These are phyloP conservation scores for Tragelaphus imberbis DNA, from an alignment of 2,113 vertebrate genomes.

Conservation along the genomic window DNA sequence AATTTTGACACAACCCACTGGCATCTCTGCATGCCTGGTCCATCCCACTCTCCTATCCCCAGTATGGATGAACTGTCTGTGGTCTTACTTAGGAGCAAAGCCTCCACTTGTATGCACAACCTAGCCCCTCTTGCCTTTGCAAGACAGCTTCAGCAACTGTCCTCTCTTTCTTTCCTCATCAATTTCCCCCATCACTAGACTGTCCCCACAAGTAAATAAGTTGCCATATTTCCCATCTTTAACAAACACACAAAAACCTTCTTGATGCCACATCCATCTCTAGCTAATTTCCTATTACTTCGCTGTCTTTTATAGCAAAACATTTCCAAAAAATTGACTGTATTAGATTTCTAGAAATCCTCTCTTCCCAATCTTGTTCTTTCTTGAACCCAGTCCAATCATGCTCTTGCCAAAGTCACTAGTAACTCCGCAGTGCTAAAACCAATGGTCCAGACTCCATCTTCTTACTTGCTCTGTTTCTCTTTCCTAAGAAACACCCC, in stretches of 20 bases:
- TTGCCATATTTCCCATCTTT: neutral
- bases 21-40: fast-evolving
- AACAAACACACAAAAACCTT: neutral
- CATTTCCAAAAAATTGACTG: neutral
- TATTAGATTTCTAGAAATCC: neutral
- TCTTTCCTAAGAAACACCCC: neutral
- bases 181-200: neutral
- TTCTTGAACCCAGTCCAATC: neutral
- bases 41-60: fast-evolving
- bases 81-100: neutral
- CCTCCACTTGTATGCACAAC: fast-evolving
- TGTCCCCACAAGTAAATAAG: neutral
- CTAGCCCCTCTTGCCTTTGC: neutral
- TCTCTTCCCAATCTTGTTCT: neutral
- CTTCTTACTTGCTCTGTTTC: neutral
- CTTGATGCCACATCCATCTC: neutral
- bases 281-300: neutral
- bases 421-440: neutral
- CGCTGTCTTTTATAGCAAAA: neutral
- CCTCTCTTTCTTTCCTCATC: neutral
- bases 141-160: neutral
- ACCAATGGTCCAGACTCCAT: neutral
- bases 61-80: too few species aligned
- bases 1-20: neutral
- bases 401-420: neutral